Base-by-base conservation (phyloP, 2,888 invertebrate species). In the Heliothis peltigera region DNA sequence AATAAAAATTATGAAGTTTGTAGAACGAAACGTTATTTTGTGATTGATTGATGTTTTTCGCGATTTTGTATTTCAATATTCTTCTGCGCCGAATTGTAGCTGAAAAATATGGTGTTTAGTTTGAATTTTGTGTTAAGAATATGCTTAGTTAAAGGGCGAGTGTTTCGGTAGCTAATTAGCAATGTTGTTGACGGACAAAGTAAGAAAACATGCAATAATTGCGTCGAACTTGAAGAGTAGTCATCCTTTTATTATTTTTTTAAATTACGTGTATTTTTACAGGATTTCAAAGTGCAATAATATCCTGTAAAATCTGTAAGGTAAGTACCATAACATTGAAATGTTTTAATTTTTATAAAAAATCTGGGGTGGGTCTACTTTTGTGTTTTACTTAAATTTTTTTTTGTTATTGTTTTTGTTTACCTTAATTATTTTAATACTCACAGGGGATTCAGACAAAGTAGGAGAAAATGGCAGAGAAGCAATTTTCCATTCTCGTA, bases 61-160 rank as follows among this genome's bases (percentile, higher is more conserved):
- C 19, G 19, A 54, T 59, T 48, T 74, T 42, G 48, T 22, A 49
- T 28, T 55, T n/a, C 4, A 28, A 46, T 48, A 57, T 62, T 75
- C n/a, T 73, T 49, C 44, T 78, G 67, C 54, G 65, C 35, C 62
- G 75, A 56, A 57, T 65, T 43, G 22, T 57, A 51, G 51, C 47
- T 51, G 21, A 48, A 53, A 75, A 79, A 62, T 39, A 81, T 80
- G 81, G 17, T 75, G 54, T 63, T 65, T 65, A 21, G 18, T 66
- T 76, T 49, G 7, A 62, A 69, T 55, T 55, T 44, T 59, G 54
- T 71, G 57, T 52, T 69, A 55, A 39, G 55, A 54, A 71, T 64
- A 69, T 65, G 53, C 42, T 57, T 17, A 56, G 44, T 67, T 58
- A 51, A 55, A 17, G 52, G 58, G 39, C 25, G 46, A 48, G 55